Evolutionary conservation across 2,888 invertebrate species (phyloP).

Genomic region (Drosophila cracens): DNA sequence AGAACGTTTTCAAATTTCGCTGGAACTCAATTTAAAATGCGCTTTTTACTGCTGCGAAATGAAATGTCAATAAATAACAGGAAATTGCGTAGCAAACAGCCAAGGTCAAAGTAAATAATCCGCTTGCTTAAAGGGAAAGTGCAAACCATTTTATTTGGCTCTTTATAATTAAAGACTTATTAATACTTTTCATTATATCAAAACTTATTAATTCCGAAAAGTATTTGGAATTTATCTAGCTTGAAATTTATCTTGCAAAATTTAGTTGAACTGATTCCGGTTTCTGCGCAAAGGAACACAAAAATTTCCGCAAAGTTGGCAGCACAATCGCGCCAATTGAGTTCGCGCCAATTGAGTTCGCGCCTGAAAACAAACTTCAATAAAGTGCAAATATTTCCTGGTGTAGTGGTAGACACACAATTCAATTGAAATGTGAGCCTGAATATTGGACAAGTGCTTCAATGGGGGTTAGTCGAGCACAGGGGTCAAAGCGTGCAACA

Average conservation of each 20-base stretch:
- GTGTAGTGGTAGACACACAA: slow-evolving; percentile 34
- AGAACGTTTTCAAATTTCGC: neutral
- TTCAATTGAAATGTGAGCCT: slow-evolving; percentile 41
- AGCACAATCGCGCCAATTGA: slow-evolving; percentile 16
- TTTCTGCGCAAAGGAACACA: neutral
- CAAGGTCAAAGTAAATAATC: neutral
- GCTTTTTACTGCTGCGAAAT: neutral
- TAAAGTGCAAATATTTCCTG: slow-evolving; percentile 21
- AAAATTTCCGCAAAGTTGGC: neutral
- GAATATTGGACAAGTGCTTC: slow-evolving; percentile 33
- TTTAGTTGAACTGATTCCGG: neutral
- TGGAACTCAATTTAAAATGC: neutral
- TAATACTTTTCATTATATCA: neutral
- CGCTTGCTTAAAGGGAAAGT: neutral
- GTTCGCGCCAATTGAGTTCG: slow-evolving; percentile 16
- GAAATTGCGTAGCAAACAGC: neutral
- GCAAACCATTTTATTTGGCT: too few species aligned
- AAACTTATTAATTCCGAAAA: neutral
- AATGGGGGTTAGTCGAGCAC: neutral
- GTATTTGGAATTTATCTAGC: neutral
- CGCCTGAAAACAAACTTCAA: slow-evolving; percentile 4
- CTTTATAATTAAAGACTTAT: neutral
- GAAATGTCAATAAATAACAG: neutral
- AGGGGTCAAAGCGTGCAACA: slow-evolving; percentile 14
- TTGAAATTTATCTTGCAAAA: neutral